phyloP scores from a whole-genome alignment of 2,797 vertebrate genomes.

The Nyctalus aviator region DNA sequence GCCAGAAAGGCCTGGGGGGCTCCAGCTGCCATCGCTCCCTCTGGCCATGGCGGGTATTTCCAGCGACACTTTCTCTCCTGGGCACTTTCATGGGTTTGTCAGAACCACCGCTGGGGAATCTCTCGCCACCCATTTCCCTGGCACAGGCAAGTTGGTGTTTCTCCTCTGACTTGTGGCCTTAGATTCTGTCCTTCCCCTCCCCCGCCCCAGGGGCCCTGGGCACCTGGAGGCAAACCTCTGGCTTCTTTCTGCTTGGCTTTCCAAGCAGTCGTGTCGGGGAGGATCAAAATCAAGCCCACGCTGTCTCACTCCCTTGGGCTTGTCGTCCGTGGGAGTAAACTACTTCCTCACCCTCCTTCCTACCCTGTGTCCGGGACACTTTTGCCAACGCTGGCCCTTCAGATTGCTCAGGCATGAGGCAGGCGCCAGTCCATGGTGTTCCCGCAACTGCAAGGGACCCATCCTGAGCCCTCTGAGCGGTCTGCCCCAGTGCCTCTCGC shows the following conservation, averaged over 20 bases:
- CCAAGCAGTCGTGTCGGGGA: neutral
- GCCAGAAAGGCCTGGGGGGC: neutral
- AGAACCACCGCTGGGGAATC: neutral
- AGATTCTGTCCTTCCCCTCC: neutral
- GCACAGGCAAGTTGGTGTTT: neutral
- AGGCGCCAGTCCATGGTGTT: neutral
- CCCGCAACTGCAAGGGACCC: neutral
- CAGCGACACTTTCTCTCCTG: neutral
- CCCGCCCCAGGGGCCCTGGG: fast-evolving
- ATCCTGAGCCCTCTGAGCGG: neutral
- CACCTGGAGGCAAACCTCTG: neutral
- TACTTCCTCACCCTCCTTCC: neutral
- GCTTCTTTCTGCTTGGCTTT: constrained; percentile 1
- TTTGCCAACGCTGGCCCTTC: neutral
- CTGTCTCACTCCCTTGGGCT: neutral
- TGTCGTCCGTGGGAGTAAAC: neutral
- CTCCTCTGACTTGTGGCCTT: neutral
- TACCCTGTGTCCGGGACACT: neutral
- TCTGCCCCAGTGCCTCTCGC: neutral
- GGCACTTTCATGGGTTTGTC: neutral
- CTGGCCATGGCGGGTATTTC: fast-evolving
- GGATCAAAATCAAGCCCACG: neutral
- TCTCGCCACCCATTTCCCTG: neutral
- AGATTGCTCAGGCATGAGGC: constrained; percentile 15
- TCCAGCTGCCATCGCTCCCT: neutral